Base-by-base conservation (phyloP, 2,888 invertebrate genomes). In the Disparrhopalites patrizii region DNA sequence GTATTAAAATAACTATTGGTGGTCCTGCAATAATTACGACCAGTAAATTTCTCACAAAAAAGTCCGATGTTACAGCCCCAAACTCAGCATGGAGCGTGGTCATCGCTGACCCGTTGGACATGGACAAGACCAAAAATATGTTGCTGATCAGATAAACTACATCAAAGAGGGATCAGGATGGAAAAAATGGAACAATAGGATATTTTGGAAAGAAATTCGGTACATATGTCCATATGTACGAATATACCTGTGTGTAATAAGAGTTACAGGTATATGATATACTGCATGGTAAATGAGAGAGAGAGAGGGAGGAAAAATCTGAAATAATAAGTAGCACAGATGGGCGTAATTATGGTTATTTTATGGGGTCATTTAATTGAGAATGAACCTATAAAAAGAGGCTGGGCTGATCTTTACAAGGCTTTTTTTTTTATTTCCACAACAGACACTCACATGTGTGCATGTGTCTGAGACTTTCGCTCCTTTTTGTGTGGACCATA, bases 291-390 rank as follows among this genome's bases (percentile, higher is more conserved):
- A 47, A 23, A 47, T 47, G 20, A 47, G 20, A 8, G 7, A 36
- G 36, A 47, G 47, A 20, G 47, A 43, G 43, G 43, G 43, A 43
- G n/a, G 10, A 47, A 47, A 8, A 8, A 47, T 47, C 23, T 8
- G 47, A 23, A 47, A 23, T 13, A n/a, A n/a, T n/a, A 27, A 52
- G 52, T 20, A 27, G 54, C 31, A 57, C 68, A 69, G 61, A 65
- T 69, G 69, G 67, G 55, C 60, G 69, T 67, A 71, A 69, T 71
- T 68, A 63, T 68, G 52, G 66, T 69, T 68, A 69, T 67, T 71
- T 69, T 67, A 69, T 68, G 57, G 68, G 66, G 68, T 68, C 68
- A 68, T 69, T 71, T 63, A 60, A 66, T n/a, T 64, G 65, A 66
- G 66, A 65, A 68, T 70, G 67, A 64, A 67, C 67, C 66, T 36